These are phyloP conservation scores for Caenorhabditis afra DNA, from an alignment of 2,888 invertebrate species.

Conservation along the genomic window DNA sequence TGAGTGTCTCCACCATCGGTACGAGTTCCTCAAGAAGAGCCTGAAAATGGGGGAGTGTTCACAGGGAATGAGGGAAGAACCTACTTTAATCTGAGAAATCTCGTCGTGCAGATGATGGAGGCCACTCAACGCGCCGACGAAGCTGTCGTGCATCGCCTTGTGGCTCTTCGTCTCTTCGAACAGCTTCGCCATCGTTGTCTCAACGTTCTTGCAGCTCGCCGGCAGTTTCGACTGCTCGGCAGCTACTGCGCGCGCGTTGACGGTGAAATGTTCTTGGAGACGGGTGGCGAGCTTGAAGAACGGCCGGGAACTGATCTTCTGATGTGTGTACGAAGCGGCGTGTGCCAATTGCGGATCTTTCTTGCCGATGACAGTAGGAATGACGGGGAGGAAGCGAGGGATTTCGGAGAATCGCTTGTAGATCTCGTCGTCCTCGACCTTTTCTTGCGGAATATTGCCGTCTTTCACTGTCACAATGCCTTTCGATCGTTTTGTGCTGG, in stretches of 20 bases:
- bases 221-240: constrained; percentile 68
- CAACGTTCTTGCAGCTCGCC: constrained; percentile 62
- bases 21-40: constrained; percentile 69
- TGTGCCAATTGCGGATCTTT: constrained; percentile 31
- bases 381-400: constrained; percentile 70
- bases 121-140: constrained; percentile 46
- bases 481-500: constrained; percentile 62
- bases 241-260: constrained; percentile 65
- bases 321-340: constrained; percentile 23
- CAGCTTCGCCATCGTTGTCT: constrained; percentile 26
- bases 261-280: constrained; percentile 73
- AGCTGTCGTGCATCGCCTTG: constrained; percentile 42
- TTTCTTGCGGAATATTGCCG: constrained; percentile 59
- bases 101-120: constrained; percentile 57
- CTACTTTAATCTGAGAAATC: constrained; percentile 61
- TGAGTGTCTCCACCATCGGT: constrained; percentile 69
- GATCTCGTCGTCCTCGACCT: constrained; percentile 63
- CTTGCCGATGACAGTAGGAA: constrained; percentile 64
- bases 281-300: constrained; percentile 68
- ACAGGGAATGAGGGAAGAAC: not conserved
- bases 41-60: constrained; percentile 42
- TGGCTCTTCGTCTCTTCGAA: constrained; percentile 42
- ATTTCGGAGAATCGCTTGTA: constrained; percentile 68
- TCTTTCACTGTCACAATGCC: constrained; percentile 67
- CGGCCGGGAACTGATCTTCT: constrained; percentile 58